Base-by-base conservation (phyloP, 64 coral and sea anemone species). In the Porites australiensis region DNA sequence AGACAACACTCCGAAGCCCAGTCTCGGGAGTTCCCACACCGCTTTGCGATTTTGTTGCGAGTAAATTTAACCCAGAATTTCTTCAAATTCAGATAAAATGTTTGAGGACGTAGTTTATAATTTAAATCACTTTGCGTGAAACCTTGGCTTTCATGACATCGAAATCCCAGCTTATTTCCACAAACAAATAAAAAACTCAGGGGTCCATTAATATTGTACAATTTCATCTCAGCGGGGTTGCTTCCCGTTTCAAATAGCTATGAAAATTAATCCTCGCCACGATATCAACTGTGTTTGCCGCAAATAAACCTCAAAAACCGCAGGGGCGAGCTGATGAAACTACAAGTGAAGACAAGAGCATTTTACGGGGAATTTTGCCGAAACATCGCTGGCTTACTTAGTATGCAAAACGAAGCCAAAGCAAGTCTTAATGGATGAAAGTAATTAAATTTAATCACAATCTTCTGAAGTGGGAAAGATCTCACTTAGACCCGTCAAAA, bases 371-470 rank as follows among this genome's bases (percentile, higher is more conserved):
- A 50, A 68, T 84, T 50, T 13, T 47, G 47, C 7, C 61, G 43
- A 84, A 13, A 84, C 45, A 84, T 68, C 4, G 47, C 18, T 11
- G 5, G 27, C 37, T 44, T 68, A 67, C 63, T 84, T 84, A 67
- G 47, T 84, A 84, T 84, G 81, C 81, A 84, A 64, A 46, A 74
- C 73, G 47, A 50, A 76, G 54, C 54, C 48, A 76, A 51, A 76
- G 73, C 48, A 76, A 84, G 69, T 68, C 61, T 64, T 84, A 48
- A 68, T 84, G 51, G 62, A 50, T 76, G 73, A 67, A 84, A 84
- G 81, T 84, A 84, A 84, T 84, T 84, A 84, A 84, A 84, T 69
- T 69, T 84, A 84, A 84, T 84, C 63, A 69, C 46, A 50, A 61
- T 84, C 3, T 47, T 61, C 16, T 69, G 44, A 84, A 84, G 81